These are phyloP conservation scores for Tetragonula carbonaria DNA, from an alignment of 2,888 invertebrate species.

Conservation along the genomic window DNA sequence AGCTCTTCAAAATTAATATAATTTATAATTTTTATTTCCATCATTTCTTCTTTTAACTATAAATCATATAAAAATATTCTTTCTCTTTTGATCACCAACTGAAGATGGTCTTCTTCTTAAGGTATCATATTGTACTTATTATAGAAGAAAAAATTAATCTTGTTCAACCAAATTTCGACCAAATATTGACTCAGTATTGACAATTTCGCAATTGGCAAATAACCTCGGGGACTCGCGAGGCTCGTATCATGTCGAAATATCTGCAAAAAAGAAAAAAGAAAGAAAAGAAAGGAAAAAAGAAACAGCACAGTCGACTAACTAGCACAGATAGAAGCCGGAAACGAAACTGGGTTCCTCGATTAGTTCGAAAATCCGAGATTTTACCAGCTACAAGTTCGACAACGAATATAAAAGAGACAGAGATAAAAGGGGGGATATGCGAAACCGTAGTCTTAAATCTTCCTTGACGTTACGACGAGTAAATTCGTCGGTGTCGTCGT, in stretches of 20 bases:
- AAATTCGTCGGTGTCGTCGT: slow-evolving; percentile 5
- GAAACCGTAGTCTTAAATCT: slow-evolving; percentile 29
- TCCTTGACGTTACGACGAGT: slow-evolving; percentile 27
- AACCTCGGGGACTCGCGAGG: neutral
- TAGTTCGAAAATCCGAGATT: slow-evolving; percentile 45
- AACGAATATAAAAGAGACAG: neutral
- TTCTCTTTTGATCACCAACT: too few species aligned
- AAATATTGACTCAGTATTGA: neutral
- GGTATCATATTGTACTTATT: too few species aligned
- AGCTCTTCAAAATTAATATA: too few species aligned
- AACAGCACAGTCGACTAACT: neutral
- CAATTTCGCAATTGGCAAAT: slow-evolving; percentile 2
- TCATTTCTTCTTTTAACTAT: too few species aligned
- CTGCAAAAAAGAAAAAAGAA: neutral
- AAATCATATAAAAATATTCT: too few species aligned
- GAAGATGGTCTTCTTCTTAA: too few species aligned
- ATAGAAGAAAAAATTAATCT: too few species aligned
- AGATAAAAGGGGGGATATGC: neutral
- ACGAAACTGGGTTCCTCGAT: slow-evolving; percentile 35
- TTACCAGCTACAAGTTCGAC: slow-evolving; percentile 34
- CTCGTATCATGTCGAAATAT: neutral
- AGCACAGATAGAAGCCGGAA: neutral
- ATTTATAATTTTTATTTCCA: too few species aligned
- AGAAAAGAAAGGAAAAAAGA: neutral
- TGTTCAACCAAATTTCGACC: too few species aligned